Percentiles rank a stretch among this genome's conserved stretches.
These are phyloP conservation scores for Caenorhabditis macrosperma DNA, from an alignment of 2,888 invertebrate genomes.

Conservation along the genomic window DNA sequence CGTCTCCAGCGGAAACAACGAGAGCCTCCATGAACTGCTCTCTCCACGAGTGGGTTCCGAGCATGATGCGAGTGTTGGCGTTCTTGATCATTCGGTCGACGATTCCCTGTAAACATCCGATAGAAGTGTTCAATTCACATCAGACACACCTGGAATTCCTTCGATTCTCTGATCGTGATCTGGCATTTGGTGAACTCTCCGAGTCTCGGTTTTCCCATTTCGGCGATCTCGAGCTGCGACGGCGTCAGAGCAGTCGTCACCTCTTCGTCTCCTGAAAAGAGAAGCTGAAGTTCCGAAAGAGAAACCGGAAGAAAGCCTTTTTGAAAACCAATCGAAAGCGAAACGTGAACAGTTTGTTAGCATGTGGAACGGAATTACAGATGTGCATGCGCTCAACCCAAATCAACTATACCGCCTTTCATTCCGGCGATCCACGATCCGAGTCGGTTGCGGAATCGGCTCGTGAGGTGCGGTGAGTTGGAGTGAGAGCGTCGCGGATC, in stretches of 20 bases:
- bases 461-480: constrained; percentile 65
- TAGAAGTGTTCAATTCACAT: background rate
- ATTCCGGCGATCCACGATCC: constrained; percentile 75
- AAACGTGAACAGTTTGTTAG: constrained; percentile 30
- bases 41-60: constrained; percentile 96
- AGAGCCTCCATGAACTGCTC: constrained; percentile 98
- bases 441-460: constrained; percentile 69
- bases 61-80: constrained; percentile 93
- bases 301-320: background rate
- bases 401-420: constrained; percentile 61
- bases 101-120: constrained; percentile 80
- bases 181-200: constrained; percentile 91
- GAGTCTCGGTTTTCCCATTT: constrained; percentile 91
- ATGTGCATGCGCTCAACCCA: constrained; percentile 14
- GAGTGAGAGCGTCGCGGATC: constrained; percentile 56
- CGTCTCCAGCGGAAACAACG: constrained; percentile 81
- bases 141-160: constrained; percentile 92
- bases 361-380: constrained; percentile 46
- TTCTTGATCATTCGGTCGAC: constrained; percentile 98
- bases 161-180: constrained; percentile 95
- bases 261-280: constrained; percentile 65
- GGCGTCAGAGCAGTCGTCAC: constrained; percentile 69
- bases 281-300: background rate
- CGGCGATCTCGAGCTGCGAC: constrained; percentile 81
- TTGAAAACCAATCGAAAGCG: constrained; percentile 16